Evolutionary conservation across 1,140 invertebrate species (phyloP), one percentile per base, ranked within the genome.

Genomic region (Trichomalopsis sarcophagae): DNA sequence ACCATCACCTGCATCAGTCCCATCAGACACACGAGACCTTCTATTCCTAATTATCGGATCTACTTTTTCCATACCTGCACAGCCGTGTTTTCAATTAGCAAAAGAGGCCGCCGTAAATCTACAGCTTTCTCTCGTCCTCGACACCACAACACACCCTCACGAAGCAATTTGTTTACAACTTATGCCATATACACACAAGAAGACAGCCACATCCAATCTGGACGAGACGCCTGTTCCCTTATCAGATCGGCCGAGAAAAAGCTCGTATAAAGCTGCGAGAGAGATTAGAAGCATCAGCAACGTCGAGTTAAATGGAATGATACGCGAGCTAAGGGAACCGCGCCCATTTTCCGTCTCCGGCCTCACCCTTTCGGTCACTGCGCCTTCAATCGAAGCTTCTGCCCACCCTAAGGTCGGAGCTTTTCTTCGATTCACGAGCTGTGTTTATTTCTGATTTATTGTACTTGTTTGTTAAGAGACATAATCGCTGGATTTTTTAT

Each of bases 361-460:
- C 74, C 74, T 83, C 75, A 77, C 74, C 82, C 82, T 66, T 83
- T 83, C 40, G 82, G 62, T 69, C 62, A 83, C 66, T 83, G 47
- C 30, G 73, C 40, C 36, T 3, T 36, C 2, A 5, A 68, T 30
- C 14, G 30, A 27, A 23, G 9, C 30, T 74, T 36, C 13, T 62
- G 55, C 55, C 21, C 27, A 30, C 44, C 71, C 44, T 74, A 30
- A 36, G 33, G 23, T 17, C 75, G 75, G 0, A 80, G 36, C n/a
- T 21, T 27, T 80, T 62, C 50, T 55, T 47, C 17, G 21, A 6
- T 62, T 55, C 27, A 27, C 27, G 27, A 27, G 27, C 27, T 27
- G 27, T 27, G 27, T 27, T 27, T 27, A 1, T 27, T 27, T 27
- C 27, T 27, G 27, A 27, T n/a, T n/a, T n/a, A n/a, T n/a, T n/a